Evolutionary conservation across 1,140 invertebrate genomes (phyloP), one percentile per base, ranked within the genome.

Genomic region (Atta cephalotes): DNA sequence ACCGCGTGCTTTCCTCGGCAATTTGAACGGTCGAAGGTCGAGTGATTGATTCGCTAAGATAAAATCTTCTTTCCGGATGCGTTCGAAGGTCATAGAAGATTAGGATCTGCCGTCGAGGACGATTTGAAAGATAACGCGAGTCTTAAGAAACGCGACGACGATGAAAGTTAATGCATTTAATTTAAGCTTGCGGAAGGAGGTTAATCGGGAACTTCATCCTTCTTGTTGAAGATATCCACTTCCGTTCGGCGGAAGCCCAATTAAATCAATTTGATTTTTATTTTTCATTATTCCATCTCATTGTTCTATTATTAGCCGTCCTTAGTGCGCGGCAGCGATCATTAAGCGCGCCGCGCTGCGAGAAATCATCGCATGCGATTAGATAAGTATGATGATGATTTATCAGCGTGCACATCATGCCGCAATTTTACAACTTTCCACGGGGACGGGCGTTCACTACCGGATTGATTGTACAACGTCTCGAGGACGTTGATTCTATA

Each of bases 251-350:
- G 85, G 85, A 89, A 89, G 74, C 71, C 86, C 85, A 90, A 90
- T 90, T 90, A 76, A 71, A 70, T 87, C 89, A 89, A 90, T 90
- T 90, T 87, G 86, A 89, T 53, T 81, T 86, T 80, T 88, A 79
- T 62, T 88, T 86, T 86, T 58, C 70, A 76, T 84, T 62, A 62
- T 25, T 56, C 39, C n/a, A 39, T 62, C 35, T 70, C 35, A 35
- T 77, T 77, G 63, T 66, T 58, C 18, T 62, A 74, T 56, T 60
- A 63, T 74, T 56, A 70, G n/a, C 53, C 28, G 60, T 53, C 53
- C 60, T 84, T 62, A 81, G 49, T 25, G 53, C 35, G 70, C 74
- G 58, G 53, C 76, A 39, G 80, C 28, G n/a, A 84, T 63, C 70
- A 84, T 84, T 74, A 74, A 35, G 56, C 56, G 56, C 25, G 25